Conservation (phyloP, 2,797 vertebrate species). For the Sebastiscus albofasciatus region DNA sequence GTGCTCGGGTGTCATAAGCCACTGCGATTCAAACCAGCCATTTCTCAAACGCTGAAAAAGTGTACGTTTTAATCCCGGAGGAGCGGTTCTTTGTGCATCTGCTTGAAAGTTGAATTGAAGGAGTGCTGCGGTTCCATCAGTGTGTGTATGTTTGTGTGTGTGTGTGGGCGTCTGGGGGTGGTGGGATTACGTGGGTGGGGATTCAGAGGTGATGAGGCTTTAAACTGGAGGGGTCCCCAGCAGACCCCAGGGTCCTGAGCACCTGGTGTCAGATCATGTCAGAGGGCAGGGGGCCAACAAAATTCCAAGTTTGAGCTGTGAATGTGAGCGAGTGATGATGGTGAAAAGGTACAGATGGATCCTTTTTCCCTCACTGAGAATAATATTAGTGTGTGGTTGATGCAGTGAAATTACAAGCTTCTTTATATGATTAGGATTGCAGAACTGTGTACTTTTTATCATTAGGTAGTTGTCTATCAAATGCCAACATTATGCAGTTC, state of each 20-base stretch:
- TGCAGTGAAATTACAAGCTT: not conserved
- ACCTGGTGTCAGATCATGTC: slow-evolving; percentile 69
- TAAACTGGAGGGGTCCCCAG: slow-evolving; percentile 57
- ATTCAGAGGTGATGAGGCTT: slow-evolving; percentile 73
- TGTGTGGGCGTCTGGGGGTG: slow-evolving; percentile 2
- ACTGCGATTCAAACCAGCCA: slow-evolving; percentile 37
- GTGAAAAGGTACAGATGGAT: slow-evolving; percentile 52
- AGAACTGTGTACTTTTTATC: not conserved
- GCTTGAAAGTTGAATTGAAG: slow-evolving; percentile 1
- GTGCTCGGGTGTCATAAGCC: slow-evolving; percentile 56
- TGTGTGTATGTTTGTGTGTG: slow-evolving; percentile 6
- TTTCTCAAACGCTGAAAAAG: slow-evolving; percentile 31
- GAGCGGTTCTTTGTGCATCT: not conserved
- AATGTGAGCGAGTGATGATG: slow-evolving; percentile 57
- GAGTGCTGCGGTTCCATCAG: not conserved
- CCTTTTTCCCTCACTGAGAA: not conserved
- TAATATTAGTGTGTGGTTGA: not conserved
- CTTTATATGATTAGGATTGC: not conserved
- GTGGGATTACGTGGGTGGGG: slow-evolving; percentile 56
- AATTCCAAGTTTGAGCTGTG: slow-evolving; percentile 36
- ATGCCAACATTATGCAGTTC: not conserved
- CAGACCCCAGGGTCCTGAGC: slow-evolving; percentile 47
- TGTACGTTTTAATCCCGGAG: slow-evolving; percentile 5
- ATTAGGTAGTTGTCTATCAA: not conserved
- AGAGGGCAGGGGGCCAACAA: slow-evolving; percentile 51